Percentiles rank a stretch among this genome's conserved stretches.
Evolutionary conservation across 2,113 vertebrate species (phyloP).

Genomic region (Puntigrus tetrazona): DNA sequence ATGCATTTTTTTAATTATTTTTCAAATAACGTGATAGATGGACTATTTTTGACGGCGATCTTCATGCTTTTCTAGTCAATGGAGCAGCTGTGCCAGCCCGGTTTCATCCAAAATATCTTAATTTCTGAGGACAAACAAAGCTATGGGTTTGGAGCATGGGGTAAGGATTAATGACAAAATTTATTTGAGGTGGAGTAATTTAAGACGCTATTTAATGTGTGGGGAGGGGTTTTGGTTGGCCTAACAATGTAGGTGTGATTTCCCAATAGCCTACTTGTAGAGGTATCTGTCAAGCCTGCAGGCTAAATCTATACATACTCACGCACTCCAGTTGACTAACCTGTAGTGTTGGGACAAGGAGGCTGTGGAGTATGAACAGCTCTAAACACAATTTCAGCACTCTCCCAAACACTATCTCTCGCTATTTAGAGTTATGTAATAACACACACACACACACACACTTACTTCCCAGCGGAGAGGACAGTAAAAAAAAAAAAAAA

Average conservation of each 20-base stretch:
- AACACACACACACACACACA: background rate
- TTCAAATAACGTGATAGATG: too few relatives aligned
- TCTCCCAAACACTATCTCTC: background rate
- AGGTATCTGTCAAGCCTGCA: background rate
- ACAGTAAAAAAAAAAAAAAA: background rate
- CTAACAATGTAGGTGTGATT: background rate
- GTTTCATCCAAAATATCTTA: too few relatives aligned
- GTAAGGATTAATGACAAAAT: too few relatives aligned
- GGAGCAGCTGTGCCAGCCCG: too few relatives aligned
- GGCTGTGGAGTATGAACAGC: background rate
- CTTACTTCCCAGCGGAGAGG: background rate
- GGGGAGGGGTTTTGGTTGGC: too few relatives aligned
- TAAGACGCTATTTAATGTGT: too few relatives aligned
- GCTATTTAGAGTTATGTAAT: background rate
- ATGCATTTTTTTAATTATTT: too few relatives aligned
- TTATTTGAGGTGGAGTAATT: too few relatives aligned
- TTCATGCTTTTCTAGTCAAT: too few relatives aligned
- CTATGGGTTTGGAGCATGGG: too few relatives aligned
- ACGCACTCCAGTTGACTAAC: background rate
- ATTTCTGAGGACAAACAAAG: too few relatives aligned
- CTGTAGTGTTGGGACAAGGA: background rate
- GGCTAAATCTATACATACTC: background rate
- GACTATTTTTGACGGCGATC: too few relatives aligned
- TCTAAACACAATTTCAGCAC: background rate
- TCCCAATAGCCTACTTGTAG: background rate